Evolutionary conservation across 2,797 vertebrate genomes (phyloP).

Genomic region (Gymnocypris eckloni): DNA sequence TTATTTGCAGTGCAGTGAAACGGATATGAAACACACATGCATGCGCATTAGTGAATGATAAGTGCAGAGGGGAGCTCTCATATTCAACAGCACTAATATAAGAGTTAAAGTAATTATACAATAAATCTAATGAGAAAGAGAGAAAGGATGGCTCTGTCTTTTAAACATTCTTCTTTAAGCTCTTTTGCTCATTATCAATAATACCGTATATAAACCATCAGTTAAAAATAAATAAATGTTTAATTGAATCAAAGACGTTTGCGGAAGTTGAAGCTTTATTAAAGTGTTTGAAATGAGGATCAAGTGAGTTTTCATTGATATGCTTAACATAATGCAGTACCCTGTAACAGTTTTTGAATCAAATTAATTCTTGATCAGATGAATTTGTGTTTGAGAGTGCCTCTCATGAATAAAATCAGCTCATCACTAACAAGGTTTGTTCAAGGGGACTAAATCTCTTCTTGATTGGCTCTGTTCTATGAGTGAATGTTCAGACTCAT

Average conservation of each 20-base stretch:
- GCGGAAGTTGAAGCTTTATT: neutral
- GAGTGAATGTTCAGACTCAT: neutral
- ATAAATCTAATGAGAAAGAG: neutral
- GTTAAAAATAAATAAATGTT: neutral
- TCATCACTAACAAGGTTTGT: constrained; percentile 12
- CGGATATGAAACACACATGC: constrained; percentile 3
- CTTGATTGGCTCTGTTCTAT: constrained; percentile 32
- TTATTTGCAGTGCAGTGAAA: neutral
- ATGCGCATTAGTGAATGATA: neutral
- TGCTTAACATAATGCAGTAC: neutral
- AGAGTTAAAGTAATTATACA: neutral
- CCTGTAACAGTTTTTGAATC: constrained; percentile 22
- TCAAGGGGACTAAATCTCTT: constrained; percentile 29
- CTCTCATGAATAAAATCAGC: constrained; percentile 48
- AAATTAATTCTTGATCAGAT: constrained; percentile 30
- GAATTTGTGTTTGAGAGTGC: constrained; percentile 15
- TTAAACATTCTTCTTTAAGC: neutral
- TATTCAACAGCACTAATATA: constrained; percentile 11
- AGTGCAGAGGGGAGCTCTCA: neutral
- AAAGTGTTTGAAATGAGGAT: constrained; percentile 4
- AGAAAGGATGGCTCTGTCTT: neutral
- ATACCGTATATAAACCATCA: too few species aligned
- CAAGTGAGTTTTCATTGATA: constrained; percentile 17
- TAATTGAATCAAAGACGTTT: neutral
- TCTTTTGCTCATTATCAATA: neutral